Evolutionary conservation across 2,113 vertebrate genomes (phyloP), one percentile per base, ranked within the genome.

Genomic region (Bubalus kerabau): DNA sequence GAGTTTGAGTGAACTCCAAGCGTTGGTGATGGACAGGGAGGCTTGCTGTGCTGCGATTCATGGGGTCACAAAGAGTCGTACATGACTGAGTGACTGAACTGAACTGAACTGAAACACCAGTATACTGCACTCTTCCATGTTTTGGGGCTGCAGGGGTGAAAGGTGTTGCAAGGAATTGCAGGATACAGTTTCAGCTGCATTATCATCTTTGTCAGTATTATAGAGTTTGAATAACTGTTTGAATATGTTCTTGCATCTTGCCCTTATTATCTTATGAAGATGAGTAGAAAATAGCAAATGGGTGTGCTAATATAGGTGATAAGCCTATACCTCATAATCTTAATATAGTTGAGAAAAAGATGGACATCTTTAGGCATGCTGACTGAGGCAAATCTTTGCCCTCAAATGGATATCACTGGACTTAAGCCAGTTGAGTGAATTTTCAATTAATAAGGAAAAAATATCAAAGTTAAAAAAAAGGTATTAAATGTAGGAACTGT

Each of bases 361-460:
- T 81, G n/a, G 80, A 97, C 80, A 96, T 94, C 80, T 85, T 93
- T 67, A 92, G 85, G 46, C 36, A 60, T 89, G 54, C 86, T 85
- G 62, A 74, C 90, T 87, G 36, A 94, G 60, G 89, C 48, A 94
- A 64, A 94, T 86, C 83, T 57, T 95, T 94, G 89, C 80, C 46
- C 21, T 91, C 76, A 94, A 90, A 87, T 92, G 74, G 48, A 17
- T 96, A 46, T 91, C 60, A 87, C 43, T 96, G 92, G 83, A 88
- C 96, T 96, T 96, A 87, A 92, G 74, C 54, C n/a, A 85, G 84
- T 76, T 95, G 84, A 82, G 43, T 96, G 87, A 96, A 36, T 90
- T 98, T 98, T 97, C 92, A 96, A 78, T 91, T 95, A 54, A 32
- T n/a, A 95, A 87, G 19, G 54, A 56, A 94, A 93, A 97, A 88